Percentiles rank a stretch among this genome's conserved stretches.
These are phyloP conservation scores for Falco peregrinus DNA, from an alignment of 2,797 vertebrate species.

Conservation along the genomic window DNA sequence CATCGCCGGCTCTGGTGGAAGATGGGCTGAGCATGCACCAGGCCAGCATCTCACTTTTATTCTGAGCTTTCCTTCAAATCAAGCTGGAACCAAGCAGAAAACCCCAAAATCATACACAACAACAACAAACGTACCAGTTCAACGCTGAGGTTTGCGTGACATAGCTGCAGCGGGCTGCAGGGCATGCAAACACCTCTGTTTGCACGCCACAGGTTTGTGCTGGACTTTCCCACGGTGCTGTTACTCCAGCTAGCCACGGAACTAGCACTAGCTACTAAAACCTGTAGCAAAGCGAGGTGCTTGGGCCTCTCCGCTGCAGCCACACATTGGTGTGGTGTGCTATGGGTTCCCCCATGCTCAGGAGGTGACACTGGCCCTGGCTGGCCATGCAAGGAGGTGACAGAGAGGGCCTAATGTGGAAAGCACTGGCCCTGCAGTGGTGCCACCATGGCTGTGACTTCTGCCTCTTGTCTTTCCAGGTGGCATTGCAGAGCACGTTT, in stretches of 20 bases:
- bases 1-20: neutral
- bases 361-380: neutral
- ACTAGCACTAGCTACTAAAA: neutral
- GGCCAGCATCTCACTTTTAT: neutral
- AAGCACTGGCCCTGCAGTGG: neutral
- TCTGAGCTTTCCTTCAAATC: neutral
- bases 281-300: neutral
- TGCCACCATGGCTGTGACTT: neutral
- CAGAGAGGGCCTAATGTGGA: neutral
- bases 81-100: neutral
- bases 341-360: neutral
- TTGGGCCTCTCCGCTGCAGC: neutral
- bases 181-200: neutral
- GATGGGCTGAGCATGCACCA: neutral
- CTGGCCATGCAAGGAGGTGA: neutral
- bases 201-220: neutral
- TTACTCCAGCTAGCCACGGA: neutral
- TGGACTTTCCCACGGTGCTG: neutral
- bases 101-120: neutral
- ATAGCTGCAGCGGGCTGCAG: neutral
- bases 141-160: neutral
- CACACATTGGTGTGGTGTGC: rapidly evolving
- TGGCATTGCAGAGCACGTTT: neutral
- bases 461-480: neutral
- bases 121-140: neutral